Base-by-base conservation (phyloP, 2,888 invertebrate species). In the Phorcus lineatus region DNA sequence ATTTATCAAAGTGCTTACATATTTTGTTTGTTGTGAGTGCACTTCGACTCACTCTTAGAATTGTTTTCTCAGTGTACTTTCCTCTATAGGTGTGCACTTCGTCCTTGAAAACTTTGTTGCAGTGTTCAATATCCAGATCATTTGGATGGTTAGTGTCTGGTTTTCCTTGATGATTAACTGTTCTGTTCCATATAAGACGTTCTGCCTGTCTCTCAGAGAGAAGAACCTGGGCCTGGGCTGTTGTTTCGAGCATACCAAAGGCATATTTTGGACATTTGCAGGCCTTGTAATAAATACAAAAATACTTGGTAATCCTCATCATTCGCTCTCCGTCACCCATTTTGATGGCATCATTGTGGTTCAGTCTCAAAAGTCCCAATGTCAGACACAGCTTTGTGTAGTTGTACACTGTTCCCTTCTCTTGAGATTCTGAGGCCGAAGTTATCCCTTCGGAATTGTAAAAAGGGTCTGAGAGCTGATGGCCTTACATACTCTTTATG, bases 71-170 rank as follows among this genome's bases (percentile, higher is more conserved):
- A 28, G 81, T 84, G 74, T 81, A 84, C 17, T 55, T 52, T 13
- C 84, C 84, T 13, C 82, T 70, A 47, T 74, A 83, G 54, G 79
- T 83, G 17, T 82, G 81, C 2, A 77, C 78, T 40, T 81, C 57
- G 16, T 83, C 84, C 77, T 84, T 81, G 67, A 82, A 82, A 17
- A 74, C 53, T 40, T 84, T 84, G 66, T 82, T 82, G 17, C 79
- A 78, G 40, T 84, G 84, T 78, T 84, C 82, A 7, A 84, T 13
- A 62, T 83, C 83, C 13, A 83, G 62, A 62, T 84, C 84, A 81
- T 84, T 84, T 31, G 84, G 84, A 31, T 79, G 80, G 76, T 83
- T 84, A 16, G 83, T 62, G 55, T 82, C 75, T 13, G 17, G 1
- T 22, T 81, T 78, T 9, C 83, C 83, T 16, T 74, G 62, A 62